These are phyloP conservation scores for Orussus abietinus DNA, from an alignment of 1,140 invertebrate genomes.

Conservation along the genomic window DNA sequence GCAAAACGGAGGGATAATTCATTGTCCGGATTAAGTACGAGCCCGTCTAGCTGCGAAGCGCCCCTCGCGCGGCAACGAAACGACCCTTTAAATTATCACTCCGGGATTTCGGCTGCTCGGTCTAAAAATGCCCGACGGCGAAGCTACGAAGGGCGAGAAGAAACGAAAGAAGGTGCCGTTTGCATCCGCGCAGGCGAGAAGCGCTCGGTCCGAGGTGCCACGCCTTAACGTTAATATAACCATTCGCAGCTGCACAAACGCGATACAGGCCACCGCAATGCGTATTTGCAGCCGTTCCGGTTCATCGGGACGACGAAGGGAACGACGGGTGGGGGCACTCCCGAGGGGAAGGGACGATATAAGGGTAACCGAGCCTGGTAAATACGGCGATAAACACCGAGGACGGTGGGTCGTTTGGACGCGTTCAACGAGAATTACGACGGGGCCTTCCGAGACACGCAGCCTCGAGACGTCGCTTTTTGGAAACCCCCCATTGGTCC, in stretches of 20 bases:
- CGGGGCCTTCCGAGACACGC: slow-evolving; percentile 11
- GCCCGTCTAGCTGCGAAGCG: background rate
- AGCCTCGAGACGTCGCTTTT: too few relatives aligned
- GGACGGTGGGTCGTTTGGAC: slow-evolving; percentile 7
- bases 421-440: slow-evolving; percentile 16
- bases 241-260: slow-evolving; percentile 5
- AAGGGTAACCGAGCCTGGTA: slow-evolving; percentile 15
- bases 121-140: slow-evolving; percentile 18
- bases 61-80: slow-evolving; percentile 16
- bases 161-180: background rate
- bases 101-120: slow-evolving; percentile 22
- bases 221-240: slow-evolving; percentile 1
- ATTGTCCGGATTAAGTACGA: slow-evolving; percentile 31
- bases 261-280: slow-evolving; percentile 2
- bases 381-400: too few relatives aligned
- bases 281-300: slow-evolving; percentile 1
- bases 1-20: slow-evolving; percentile 36
- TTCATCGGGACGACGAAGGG: background rate
- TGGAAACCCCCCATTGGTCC: too few relatives aligned
- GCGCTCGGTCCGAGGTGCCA: too few relatives aligned
- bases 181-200: too few relatives aligned
- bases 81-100: slow-evolving; percentile 31
- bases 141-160: background rate
- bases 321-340: background rate
- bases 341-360: slow-evolving; percentile 7